Base-by-base conservation (phyloP, 1,140 invertebrate species). In the Ephestia elutella region DNA sequence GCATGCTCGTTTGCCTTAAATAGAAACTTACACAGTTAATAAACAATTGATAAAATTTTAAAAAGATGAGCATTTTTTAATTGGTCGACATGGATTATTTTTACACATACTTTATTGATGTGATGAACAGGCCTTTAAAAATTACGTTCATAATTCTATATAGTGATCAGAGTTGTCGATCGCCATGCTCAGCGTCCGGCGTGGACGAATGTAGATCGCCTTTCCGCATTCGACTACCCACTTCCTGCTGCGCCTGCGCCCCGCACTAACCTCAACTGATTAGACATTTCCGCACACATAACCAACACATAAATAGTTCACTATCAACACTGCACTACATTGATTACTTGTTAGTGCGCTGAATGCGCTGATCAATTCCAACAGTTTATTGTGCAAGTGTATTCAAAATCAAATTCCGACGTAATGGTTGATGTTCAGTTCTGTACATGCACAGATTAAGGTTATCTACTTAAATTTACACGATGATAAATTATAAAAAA, bases 271-370 rank as follows among this genome's bases (percentile, higher is more conserved):
- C 61, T 62, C 66, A 58, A 56, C 60, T 62, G 60, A 70, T 64
- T 66, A 60, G 59, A 57, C 51, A 66, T 57, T 70, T 66, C 64
- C 68, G 68, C 19, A 65, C 63, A 62, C 57, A 62, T 35, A 59
- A 25, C 38, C 48, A 25, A 5, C 38, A 15, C 13, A 5, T n/a
- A 15, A 20, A 54, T 54, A 54, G 21, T 25, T 30, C 21, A 44
- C 38, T 44, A 35, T 35, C 32, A 10, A 13, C 32, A 35, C 32
- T 44, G 38, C 38, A 44, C 38, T 44, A 32, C 30, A 32, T 15
- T 44, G 38, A 44, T 44, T 44, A 13, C 38, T 15, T 17, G 38
- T 44, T 15, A 44, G 13, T 44, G 9, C 30, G 8, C 38, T 44
- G 13, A 44, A 15, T 44, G n/a, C 5, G 13, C 38, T 4, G 15